phyloP scores from a whole-genome alignment of 2,888 invertebrate genomes.

The Osmoderma eremita region DNA sequence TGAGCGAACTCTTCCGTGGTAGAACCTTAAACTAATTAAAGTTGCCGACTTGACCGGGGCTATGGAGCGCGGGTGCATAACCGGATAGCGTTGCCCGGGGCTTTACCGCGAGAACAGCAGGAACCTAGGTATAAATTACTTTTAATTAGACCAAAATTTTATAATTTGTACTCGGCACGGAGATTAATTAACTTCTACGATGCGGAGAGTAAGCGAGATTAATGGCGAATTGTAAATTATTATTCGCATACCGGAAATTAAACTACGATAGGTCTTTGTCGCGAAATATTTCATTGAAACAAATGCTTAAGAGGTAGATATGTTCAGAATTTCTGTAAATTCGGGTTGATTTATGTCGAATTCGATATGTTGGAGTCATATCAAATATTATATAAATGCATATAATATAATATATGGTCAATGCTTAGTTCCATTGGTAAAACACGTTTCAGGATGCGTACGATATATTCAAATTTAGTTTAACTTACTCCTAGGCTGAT shows the following conservation, averaged over 20 bases:
- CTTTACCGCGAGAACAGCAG: not conserved
- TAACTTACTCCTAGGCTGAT: too few relatives aligned
- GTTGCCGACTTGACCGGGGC: conserved; percentile 49
- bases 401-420: too few relatives aligned
- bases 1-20: too few relatives aligned
- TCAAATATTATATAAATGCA: too few relatives aligned
- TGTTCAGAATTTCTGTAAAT: too few relatives aligned
- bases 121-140: conserved; percentile 60
- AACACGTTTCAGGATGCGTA: too few relatives aligned
- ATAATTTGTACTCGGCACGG: conserved; percentile 62
- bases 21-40: conserved; percentile 57
- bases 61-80: conserved; percentile 60
- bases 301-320: too few relatives aligned
- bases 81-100: conserved; percentile 48
- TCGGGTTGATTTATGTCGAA: too few relatives aligned
- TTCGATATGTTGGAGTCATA: too few relatives aligned
- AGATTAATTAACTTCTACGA: conserved; percentile 60
- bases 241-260: conserved; percentile 57
- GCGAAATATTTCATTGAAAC: not conserved
- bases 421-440: too few relatives aligned
- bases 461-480: too few relatives aligned
- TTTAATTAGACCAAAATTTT: conserved; percentile 64
- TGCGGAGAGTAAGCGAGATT: conserved; percentile 53
- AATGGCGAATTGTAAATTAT: conserved; percentile 61
- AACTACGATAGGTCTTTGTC: conserved; percentile 51